Evolutionary conservation across 2,113 vertebrate genomes (phyloP).

Genomic region (Noturus placidus): DNA sequence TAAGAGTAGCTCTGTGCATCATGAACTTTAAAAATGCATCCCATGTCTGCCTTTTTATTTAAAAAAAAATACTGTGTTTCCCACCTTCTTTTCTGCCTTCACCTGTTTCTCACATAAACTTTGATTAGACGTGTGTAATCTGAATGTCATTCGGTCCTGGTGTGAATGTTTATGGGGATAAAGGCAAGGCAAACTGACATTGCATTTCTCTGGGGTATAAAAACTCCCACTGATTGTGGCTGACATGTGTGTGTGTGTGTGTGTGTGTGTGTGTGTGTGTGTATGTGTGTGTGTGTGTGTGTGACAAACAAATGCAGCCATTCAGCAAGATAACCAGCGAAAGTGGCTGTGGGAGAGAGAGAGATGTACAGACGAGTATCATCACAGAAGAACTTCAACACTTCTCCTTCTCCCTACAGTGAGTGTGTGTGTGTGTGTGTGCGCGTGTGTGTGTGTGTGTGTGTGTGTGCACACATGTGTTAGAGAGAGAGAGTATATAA

Average conservation of each 20-base stretch:
- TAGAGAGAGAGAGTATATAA: not conserved
- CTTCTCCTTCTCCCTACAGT: constrained; percentile 75
- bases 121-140: constrained; percentile 69
- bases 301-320: constrained; percentile 74
- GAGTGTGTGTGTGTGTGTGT: constrained; percentile 55
- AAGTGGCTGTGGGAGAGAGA: constrained; percentile 64
- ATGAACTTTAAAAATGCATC: constrained; percentile 69
- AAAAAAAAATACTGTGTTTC: not conserved
- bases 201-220: constrained; percentile 65
- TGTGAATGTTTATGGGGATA: constrained; percentile 32
- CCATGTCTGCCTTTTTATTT: not conserved
- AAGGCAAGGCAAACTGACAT: constrained; percentile 55
- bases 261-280: constrained; percentile 56
- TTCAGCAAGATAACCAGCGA: constrained; percentile 72
- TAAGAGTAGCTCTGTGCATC: constrained; percentile 49
- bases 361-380: constrained; percentile 60
- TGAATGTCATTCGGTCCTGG: constrained; percentile 62
- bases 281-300: constrained; percentile 46
- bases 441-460: constrained; percentile 62
- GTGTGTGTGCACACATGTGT: constrained; percentile 52
- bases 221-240: constrained; percentile 74
- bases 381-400: constrained; percentile 70
- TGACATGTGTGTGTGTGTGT: constrained; percentile 46
- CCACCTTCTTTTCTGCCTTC: not conserved
- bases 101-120: constrained; percentile 59